Evolutionary conservation across 2,797 vertebrate genomes (phyloP), one percentile per base, ranked within the genome.

Genomic region (Notolepis coatsorum): DNA sequence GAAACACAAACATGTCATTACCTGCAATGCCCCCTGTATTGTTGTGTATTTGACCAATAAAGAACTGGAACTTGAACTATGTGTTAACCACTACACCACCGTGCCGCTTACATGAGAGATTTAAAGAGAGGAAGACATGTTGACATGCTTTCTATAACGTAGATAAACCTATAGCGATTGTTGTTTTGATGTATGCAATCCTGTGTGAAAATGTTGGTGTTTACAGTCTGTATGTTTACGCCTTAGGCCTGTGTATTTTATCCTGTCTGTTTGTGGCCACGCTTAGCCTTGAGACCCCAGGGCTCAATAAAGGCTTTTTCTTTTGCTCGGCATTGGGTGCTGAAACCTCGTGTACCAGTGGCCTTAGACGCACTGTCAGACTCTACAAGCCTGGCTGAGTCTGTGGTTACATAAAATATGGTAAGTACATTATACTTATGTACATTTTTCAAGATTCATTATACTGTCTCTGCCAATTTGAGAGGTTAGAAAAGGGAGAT

Each of bases 201-300:
- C 31, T 42, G 20, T 23, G 23, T 20, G 27, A 20, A 21, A 38
- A n/a, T 23, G 7, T 28, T 0, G 0, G 7, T 39, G 33, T 71
- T 57, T 52, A 39, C 5, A 27, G 35, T 20, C 15, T 48, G 18
- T 49, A 50, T 66, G 55, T 63, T 71, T 49, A 63, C 12, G 30
- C 35, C 33, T 5, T 39, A 39, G 45, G 46, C 65, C n/a, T n/a
- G n/a, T n/a, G n/a, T n/a, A n/a, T n/a, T n/a, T n/a, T n/a, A n/a
- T n/a, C n/a, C n/a, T n/a, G n/a, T 45, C 61, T 68, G 48, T 58
- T 53, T 61, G 52, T 68, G 56, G 68, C 37, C 48, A 45, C 38
- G 55, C 47, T 66, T 38, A 13, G 25, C 58, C 27, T n/a, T n/a
- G 31, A 9, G 63, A 48, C 54, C 64, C 27, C 6, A 31, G 53